Evolutionary conservation across 2,797 vertebrate genomes (phyloP).

Genomic region (Heterohyrax brucei): DNA sequence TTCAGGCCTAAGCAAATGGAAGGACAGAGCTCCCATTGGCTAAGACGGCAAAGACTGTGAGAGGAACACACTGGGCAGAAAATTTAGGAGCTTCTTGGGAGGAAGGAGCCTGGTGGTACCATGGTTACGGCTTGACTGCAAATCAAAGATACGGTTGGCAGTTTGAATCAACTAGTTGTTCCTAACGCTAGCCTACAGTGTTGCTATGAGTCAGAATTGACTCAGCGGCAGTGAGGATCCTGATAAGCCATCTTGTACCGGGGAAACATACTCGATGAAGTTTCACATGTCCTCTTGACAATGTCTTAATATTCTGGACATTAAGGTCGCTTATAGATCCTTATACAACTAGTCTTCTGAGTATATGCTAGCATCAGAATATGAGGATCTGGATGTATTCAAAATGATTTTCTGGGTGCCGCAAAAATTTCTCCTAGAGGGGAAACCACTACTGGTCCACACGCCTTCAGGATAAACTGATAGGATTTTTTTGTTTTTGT

Average conservation of each 20-base stretch:
- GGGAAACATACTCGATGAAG: background rate
- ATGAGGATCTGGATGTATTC: constrained; percentile 27
- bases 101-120: too few species aligned
- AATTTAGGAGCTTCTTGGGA: background rate
- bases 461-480: background rate
- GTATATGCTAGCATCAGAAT: background rate
- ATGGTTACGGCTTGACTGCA: too few species aligned
- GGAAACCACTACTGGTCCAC: background rate
- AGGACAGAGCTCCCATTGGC: too few species aligned
- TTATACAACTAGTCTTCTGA: background rate
- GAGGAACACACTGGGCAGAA: background rate
- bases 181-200: too few species aligned
- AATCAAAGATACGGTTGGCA: too few species aligned
- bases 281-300: constrained; percentile 20
- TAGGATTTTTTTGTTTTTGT: constrained; percentile 44
- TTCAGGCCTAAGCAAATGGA: background rate
- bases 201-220: too few species aligned
- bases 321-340: too few species aligned
- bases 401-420: constrained; percentile 17
- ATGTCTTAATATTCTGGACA: background rate
- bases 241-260: background rate
- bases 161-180: too few species aligned
- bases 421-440: background rate
- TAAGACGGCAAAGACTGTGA: background rate
- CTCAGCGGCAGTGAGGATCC: background rate